A percentile compares a stretch with the other conserved stretches of the same genome.
These are phyloP conservation scores for Nothocercus nigrocapillus DNA, from an alignment of 2,113 vertebrate genomes.

Conservation along the genomic window DNA sequence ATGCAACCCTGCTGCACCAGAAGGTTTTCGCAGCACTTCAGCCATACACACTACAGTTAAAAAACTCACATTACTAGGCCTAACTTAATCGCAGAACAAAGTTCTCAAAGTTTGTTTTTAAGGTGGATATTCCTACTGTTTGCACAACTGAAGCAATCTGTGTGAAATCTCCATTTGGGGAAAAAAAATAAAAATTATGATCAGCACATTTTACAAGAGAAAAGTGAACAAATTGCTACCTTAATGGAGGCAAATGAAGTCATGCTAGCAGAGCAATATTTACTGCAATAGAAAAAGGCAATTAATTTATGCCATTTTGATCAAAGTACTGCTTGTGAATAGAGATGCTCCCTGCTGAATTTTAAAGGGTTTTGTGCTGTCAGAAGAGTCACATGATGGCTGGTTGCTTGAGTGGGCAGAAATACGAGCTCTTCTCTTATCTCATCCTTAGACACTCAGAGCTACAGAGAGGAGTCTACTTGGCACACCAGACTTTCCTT, in stretches of 20 bases:
- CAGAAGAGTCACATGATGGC: background rate
- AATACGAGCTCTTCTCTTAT: background rate
- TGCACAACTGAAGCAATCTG: background rate
- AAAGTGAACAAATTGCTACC: conserved; percentile 39
- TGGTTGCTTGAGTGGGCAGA: background rate
- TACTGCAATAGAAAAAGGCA: conserved; percentile 28
- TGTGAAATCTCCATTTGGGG: background rate
- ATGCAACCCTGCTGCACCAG: background rate
- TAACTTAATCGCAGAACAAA: background rate
- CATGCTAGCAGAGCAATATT: background rate
- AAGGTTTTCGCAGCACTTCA: background rate
- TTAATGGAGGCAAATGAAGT: conserved; percentile 29
- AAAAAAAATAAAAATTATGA: background rate
- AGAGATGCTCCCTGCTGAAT: conserved; percentile 5
- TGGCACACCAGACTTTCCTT: background rate
- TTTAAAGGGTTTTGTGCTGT: conserved; percentile 9
- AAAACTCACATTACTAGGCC: background rate
- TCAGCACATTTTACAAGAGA: background rate
- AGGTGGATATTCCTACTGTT: background rate
- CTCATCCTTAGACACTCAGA: background rate
- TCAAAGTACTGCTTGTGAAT: conserved; percentile 27
- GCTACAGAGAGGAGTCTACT: background rate
- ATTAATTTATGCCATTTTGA: conserved; percentile 47
- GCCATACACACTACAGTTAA: background rate
- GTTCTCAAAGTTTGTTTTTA: background rate